These are phyloP conservation scores for Mus spretus DNA, from an alignment of 2,797 vertebrate species.

Conservation along the genomic window DNA sequence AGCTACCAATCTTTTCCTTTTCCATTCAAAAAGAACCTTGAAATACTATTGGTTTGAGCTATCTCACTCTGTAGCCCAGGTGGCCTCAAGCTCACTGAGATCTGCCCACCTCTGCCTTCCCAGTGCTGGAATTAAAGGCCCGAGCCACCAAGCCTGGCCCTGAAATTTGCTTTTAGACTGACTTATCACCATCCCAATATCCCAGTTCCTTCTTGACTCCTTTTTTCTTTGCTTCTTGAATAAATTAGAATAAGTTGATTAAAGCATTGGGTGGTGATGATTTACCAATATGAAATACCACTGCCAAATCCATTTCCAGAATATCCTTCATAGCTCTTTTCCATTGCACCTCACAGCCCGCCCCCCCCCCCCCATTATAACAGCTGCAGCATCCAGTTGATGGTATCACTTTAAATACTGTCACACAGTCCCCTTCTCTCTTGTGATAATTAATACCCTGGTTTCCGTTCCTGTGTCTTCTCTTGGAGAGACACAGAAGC, in stretches of 20 bases:
- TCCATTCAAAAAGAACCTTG: slow-evolving; percentile 29
- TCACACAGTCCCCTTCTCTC: slow-evolving; percentile 46
- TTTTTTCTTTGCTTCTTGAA: not conserved
- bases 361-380: not conserved
- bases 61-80: not conserved
- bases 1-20: slow-evolving; percentile 22
- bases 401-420: slow-evolving; percentile 60
- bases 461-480: slow-evolving; percentile 48
- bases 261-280: slow-evolving; percentile 1
- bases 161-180: slow-evolving; percentile 2
- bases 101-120: not conserved
- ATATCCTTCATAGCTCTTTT: slow-evolving; percentile 28
- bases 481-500: not conserved
- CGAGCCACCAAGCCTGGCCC: not conserved
- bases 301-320: slow-evolving; percentile 30
- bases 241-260: not conserved
- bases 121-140: not conserved
- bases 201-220: not conserved
- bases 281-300: slow-evolving; percentile 8
- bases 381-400: slow-evolving; percentile 42
- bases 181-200: slow-evolving; percentile 21
- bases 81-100: not conserved
- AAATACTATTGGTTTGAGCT: not conserved
- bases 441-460: slow-evolving; percentile 50
- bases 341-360: not conserved